Percentiles rank a stretch among this genome's conserved stretches.
phyloP scores from a whole-genome alignment of 2,797 vertebrate species.

The Clangula hyemalis region DNA sequence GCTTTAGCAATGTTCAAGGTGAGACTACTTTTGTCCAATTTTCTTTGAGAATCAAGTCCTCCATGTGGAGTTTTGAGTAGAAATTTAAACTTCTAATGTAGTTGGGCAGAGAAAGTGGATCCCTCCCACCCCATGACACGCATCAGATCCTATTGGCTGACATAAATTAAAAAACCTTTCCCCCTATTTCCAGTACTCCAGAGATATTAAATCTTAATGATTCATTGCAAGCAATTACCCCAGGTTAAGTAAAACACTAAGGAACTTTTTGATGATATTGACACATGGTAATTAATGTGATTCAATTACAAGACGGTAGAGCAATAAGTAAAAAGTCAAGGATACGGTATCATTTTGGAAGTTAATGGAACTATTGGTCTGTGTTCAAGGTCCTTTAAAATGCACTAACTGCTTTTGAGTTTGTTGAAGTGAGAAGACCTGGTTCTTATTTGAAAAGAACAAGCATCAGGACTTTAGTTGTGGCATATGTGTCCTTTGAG shows the following conservation, averaged over 20 bases:
- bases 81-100: not conserved
- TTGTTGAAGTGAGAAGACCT: not conserved
- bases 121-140: not conserved
- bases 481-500: not conserved
- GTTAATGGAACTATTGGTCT: not conserved
- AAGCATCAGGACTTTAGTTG: not conserved
- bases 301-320: slow-evolving; percentile 78
- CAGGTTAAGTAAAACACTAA: slow-evolving; percentile 76
- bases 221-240: slow-evolving; percentile 77
- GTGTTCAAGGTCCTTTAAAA: slow-evolving; percentile 26
- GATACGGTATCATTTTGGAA: slow-evolving; percentile 21
- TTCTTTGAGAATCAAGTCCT: not conserved
- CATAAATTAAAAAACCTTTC: not conserved
- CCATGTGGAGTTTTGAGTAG: not conserved
- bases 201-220: slow-evolving; percentile 79
- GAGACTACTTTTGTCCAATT: not conserved
- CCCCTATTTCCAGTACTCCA: slow-evolving; percentile 11
- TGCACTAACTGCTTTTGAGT: not conserved
- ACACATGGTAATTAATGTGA: slow-evolving; percentile 73
- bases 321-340: slow-evolving; percentile 79
- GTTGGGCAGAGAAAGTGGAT: not conserved
- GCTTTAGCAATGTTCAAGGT: not conserved
- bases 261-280: slow-evolving; percentile 38
- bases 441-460: slow-evolving; percentile 5
- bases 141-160: not conserved